phyloP scores from a whole-genome alignment of 2,113 vertebrate genomes.

The Pyxicephalus adspersus region DNA sequence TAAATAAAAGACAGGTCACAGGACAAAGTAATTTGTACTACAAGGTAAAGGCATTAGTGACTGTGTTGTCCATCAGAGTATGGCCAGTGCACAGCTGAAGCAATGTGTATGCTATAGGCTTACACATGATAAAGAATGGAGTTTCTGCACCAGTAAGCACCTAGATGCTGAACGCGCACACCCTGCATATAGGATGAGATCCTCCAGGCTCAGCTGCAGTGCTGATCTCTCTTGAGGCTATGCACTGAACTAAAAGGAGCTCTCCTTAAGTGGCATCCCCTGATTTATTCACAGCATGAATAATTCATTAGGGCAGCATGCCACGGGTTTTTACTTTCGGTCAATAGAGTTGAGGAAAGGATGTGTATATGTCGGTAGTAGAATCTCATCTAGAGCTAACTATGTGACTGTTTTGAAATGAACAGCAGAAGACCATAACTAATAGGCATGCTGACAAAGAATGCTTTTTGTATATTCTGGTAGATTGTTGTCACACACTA shows the following conservation, averaged over 20 bases:
- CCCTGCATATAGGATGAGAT: neutral
- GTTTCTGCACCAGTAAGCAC: conserved; percentile 7
- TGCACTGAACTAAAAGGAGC: conserved; percentile 15
- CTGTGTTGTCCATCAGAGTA: neutral
- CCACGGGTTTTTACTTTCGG: neutral
- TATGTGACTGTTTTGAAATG: neutral
- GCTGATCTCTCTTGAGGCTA: neutral
- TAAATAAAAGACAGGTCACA: neutral
- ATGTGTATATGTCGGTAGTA: neutral
- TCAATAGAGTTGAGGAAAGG: neutral
- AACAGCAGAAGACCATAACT: conserved; percentile 7
- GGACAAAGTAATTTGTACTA: neutral
- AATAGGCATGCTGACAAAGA: neutral
- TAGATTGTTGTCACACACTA: too few species aligned
- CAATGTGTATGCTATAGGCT: neutral
- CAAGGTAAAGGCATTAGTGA: neutral
- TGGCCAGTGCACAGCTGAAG: neutral
- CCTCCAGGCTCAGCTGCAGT: neutral
- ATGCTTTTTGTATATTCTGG: too few species aligned
- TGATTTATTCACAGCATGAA: conserved; percentile 42
- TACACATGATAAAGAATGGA: neutral
- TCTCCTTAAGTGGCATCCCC: conserved; percentile 45
- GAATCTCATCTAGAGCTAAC: neutral
- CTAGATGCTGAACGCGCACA: neutral
- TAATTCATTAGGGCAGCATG: neutral